These are phyloP conservation scores for Progne subis DNA, from an alignment of 2,113 vertebrate species.

Conservation along the genomic window DNA sequence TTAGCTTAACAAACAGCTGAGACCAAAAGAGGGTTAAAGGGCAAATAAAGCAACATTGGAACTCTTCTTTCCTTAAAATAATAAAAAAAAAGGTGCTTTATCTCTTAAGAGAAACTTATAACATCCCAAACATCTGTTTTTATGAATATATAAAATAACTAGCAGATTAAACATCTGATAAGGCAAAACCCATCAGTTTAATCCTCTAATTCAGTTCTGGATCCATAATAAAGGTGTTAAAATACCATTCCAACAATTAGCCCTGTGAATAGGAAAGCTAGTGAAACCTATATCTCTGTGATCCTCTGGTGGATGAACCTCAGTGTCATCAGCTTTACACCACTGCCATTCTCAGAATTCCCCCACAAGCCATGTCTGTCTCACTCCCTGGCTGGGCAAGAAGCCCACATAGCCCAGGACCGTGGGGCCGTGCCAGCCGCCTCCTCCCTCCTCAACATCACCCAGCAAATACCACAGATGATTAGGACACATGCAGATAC, in stretches of 20 bases:
- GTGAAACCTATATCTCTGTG: background rate
- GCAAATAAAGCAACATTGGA: background rate
- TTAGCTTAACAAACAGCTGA: slow-evolving; percentile 5
- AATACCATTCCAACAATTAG: background rate
- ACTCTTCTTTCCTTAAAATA: background rate
- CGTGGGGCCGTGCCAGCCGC: background rate
- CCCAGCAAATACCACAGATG: background rate
- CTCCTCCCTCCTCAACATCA: background rate
- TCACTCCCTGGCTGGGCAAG: background rate
- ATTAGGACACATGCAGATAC: too few relatives aligned
- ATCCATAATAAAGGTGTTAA: background rate
- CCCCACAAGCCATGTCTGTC: too few relatives aligned
- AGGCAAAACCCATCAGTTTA: background rate
- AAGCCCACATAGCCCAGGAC: rapidly evolving
- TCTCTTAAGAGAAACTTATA: background rate
- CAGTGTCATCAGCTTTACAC: background rate
- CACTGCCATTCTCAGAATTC: background rate
- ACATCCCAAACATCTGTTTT: background rate
- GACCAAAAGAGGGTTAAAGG: background rate
- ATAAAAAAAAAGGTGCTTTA: background rate
- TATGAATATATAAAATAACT: background rate
- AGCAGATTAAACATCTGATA: background rate
- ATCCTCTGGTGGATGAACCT: background rate
- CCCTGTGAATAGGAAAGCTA: background rate
- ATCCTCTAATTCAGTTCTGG: background rate